Percentiles rank a stretch among this genome's conserved stretches.
Evolutionary conservation across 1,140 invertebrate genomes (phyloP).

Genomic region (Sesamia nonagrioides): DNA sequence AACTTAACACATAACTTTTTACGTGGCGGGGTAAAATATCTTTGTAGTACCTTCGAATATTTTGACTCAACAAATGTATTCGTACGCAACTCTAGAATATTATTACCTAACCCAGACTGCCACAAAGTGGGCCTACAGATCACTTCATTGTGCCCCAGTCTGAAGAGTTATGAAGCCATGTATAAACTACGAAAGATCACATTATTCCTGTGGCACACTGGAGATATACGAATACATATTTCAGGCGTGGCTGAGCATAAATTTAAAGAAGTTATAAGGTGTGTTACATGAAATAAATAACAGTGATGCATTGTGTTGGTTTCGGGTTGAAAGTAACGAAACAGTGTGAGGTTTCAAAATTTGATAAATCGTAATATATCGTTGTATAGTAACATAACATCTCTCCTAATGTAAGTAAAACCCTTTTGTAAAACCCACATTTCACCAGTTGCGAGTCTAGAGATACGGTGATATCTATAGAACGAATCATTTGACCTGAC

Average conservation of each 20-base stretch:
- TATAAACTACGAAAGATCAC: constrained; percentile 37
- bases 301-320: not conserved
- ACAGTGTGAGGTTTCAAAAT: not conserved
- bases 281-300: constrained; percentile 20
- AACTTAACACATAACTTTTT: constrained; percentile 7
- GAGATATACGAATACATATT: constrained; percentile 29
- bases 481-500: too few relatives aligned
- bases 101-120: not conserved
- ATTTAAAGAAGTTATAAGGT: constrained; percentile 25
- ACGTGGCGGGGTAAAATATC: constrained; percentile 6
- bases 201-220: not conserved
- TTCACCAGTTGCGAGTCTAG: too few relatives aligned
- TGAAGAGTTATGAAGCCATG: constrained; percentile 18
- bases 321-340: not conserved
- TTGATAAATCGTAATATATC: not conserved
- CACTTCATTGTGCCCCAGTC: constrained; percentile 31
- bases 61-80: not conserved
- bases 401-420: too few relatives aligned
- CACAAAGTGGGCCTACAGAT: constrained; percentile 39
- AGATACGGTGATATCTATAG: too few relatives aligned
- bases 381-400: too few relatives aligned
- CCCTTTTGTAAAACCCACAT: too few relatives aligned
- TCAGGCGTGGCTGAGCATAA: constrained; percentile 21
- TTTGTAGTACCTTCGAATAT: not conserved
- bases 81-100: constrained; percentile 8